Base-by-base conservation (phyloP, 2,113 vertebrate genomes). In the Phodopus roborovskii region DNA sequence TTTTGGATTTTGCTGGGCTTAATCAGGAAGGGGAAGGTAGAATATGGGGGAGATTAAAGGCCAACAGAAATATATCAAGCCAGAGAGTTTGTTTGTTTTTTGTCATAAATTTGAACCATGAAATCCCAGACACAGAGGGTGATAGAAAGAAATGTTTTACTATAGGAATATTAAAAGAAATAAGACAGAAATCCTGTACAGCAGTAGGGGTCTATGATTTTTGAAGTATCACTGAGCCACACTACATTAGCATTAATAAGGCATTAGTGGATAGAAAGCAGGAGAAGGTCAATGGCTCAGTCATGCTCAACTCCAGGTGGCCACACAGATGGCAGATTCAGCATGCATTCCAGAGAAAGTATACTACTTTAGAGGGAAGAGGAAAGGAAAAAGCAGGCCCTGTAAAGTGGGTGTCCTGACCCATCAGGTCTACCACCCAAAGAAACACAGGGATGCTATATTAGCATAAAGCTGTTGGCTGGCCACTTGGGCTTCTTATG, bases 131-230 rank as follows among this genome's bases (percentile, higher is more conserved):
- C 24, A n/a, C 50, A 81, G 33, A 58, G 53, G 19, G 10, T 24
- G 19, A 81, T n/a, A 81, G 53, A 58, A 81, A 58, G 5, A 22
- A 39, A 56, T 39, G 36, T 24, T 82, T 82, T 39, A 24, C 12
- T 60, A 39, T 42, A 64, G 13, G 26, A 11, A 42, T 28, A 2
- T 42, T 45, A 13, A 45, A 45, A 48, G 60, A 64, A 64, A 45
- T 4, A 64, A 66, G n/a, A 64, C 8, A 45, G 24, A 64, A 11
- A 13, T 62, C n/a, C 22, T 83, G 12, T 62, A 83, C 1, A 9
- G 24, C 2, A 19, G 3, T 16, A 7, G 1, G 1, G 3, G 39
- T 12, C 26, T 7, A 1, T 85, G 28, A 10, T 1, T 13, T 13
- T 22, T 48, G 30, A 36, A 19, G 30, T 56, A 79, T 1, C 33